Base-by-base conservation (phyloP, 2,888 invertebrate species). In the Lochmaea crataegi region DNA sequence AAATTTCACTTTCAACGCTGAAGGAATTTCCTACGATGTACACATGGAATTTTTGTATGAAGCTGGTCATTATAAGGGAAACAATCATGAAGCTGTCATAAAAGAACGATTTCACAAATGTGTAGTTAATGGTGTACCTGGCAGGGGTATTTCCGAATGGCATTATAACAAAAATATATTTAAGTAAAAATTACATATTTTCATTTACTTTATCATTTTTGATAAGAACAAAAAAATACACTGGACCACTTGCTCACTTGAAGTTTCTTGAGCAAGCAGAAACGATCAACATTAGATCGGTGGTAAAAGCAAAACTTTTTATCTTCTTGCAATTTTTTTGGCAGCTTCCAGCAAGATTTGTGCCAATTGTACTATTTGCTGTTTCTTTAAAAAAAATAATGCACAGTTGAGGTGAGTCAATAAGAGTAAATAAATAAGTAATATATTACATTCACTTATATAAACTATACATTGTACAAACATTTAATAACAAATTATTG, bases 121-220 rank as follows among this genome's bases (percentile, higher is more conserved):
- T 66, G 85, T 85, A 0, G 90, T 92, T 10, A 91, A 92, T 85
- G 92, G 92, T 0, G 85, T 91, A 0, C 87, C 88, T 0, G 94
- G 94, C 0, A 90, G 91, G 75, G 94, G 94, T 0, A 90, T 94
- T 41, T 91, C 92, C 0, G 94, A 94, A 85, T 93, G 93, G 88
- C 90, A 94, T 82, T 94, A 94, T 85, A 87, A 90, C 61, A 89
- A 91, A 16, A 45, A 57, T 45, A 72, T 68, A 11, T 75, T 51
- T 4, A 51, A 61, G 16, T 61, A 32, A 58, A 22, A 6, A 32
- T 1, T 12, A 3, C 32, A 32, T 16, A 2, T 6, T 7, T 51
- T 7, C 6, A 45, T 45, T 45, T 45, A 12, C 14, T 4, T 2
- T 14, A 45, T 45, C 5, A 12, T 45, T 12, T 45, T 45, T 14